Evolutionary conservation across 2,888 invertebrate species (phyloP).

Genomic region (Lymantria dispar): DNA sequence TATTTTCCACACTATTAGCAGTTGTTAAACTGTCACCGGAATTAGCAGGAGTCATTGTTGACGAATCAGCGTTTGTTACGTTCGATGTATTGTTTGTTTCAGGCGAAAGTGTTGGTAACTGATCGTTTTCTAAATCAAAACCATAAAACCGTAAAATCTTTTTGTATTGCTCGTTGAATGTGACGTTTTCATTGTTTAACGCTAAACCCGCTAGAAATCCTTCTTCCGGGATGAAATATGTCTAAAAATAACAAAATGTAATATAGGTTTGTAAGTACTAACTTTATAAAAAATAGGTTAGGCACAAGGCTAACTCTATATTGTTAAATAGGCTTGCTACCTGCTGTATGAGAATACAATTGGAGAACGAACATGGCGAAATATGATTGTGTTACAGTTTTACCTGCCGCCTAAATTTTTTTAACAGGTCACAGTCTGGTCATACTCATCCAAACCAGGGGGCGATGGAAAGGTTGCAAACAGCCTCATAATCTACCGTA

Average conservation of each 20-base stretch:
- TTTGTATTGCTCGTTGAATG: conserved; percentile 88
- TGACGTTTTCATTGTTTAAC: conserved; percentile 89
- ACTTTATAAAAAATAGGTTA: no score
- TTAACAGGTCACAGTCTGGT: no score
- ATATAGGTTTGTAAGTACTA: not conserved
- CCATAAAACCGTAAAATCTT: conserved; percentile 90
- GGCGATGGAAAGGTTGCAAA: no score
- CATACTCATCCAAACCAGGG: no score
- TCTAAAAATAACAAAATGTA: conserved; percentile 74
- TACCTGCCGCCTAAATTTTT: no score
- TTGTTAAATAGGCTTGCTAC: no score
- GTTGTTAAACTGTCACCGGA: conserved; percentile 23
- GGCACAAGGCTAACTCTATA: no score
- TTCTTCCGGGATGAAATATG: conserved; percentile 91
- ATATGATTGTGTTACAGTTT: no score
- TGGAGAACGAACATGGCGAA: no score
- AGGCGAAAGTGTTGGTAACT: conserved; percentile 49
- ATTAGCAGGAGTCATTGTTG: conserved; percentile 22
- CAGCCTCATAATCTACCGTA: no score
- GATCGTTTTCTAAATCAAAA: conserved; percentile 85
- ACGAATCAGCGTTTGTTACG: conserved; percentile 31
- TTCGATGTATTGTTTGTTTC: conserved; percentile 40
- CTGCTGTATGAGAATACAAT: no score
- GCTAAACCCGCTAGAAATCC: conserved; percentile 92
- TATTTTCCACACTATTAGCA: conserved; percentile 34